phyloP scores from a whole-genome alignment of 2,888 invertebrate species.

The Drosophila melanosoma region DNA sequence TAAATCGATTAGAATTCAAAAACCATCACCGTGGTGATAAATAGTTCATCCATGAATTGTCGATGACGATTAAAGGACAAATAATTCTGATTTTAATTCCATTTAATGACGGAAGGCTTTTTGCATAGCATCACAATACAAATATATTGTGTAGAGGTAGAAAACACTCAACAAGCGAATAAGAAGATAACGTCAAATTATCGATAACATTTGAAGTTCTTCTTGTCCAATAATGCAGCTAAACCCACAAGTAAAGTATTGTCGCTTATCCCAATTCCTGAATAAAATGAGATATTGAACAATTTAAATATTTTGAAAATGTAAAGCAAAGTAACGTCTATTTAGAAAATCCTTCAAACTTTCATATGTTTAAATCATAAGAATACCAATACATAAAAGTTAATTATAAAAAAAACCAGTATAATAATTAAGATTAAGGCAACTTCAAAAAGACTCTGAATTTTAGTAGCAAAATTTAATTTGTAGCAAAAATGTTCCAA shows the following conservation, averaged over 20 bases:
- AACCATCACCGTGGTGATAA: background rate
- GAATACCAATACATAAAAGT: slow-evolving; percentile 7
- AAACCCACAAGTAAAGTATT: background rate
- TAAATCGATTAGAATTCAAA: background rate
- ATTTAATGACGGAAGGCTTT: background rate
- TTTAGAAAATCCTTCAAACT: slow-evolving; percentile 10
- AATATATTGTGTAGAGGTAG: background rate
- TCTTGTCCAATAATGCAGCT: background rate
- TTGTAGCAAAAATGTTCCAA: slow-evolving; percentile 71
- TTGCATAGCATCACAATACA: background rate
- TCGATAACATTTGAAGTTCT: background rate
- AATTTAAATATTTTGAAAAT: background rate
- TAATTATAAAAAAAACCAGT: slow-evolving; percentile 1
- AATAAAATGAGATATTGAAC: background rate
- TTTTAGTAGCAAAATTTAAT: slow-evolving; percentile 71
- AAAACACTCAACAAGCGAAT: background rate
- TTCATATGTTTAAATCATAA: slow-evolving; percentile 12
- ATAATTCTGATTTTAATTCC: background rate
- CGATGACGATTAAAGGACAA: background rate
- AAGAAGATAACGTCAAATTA: background rate
- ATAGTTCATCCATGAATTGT: background rate
- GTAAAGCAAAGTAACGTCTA: slow-evolving; percentile 1
- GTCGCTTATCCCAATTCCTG: background rate
- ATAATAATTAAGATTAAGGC: slow-evolving; percentile 57
- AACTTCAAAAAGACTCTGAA: slow-evolving; percentile 79